phyloP scores from a whole-genome alignment of 2,797 vertebrate genomes.

The Ciconia nigra region DNA sequence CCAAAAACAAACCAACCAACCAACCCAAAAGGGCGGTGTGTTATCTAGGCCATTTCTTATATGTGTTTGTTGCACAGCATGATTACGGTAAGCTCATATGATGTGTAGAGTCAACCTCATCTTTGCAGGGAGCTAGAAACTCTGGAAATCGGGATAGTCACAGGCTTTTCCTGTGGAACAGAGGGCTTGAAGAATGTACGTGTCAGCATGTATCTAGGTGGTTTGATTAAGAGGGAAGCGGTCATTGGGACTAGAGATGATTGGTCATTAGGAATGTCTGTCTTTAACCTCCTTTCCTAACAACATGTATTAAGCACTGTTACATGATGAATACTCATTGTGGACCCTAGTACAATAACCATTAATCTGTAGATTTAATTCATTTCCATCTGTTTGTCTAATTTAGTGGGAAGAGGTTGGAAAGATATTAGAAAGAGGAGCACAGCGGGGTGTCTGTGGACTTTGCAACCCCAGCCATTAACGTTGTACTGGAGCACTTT shows the following conservation, averaged over 20 bases:
- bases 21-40: background rate
- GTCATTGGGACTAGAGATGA: background rate
- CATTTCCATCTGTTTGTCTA: background rate
- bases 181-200: background rate
- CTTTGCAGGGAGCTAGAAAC: background rate
- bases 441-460: background rate
- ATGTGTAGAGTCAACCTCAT: background rate
- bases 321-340: background rate
- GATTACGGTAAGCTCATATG: background rate
- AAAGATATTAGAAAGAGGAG: background rate
- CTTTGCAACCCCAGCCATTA: background rate
- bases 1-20: background rate
- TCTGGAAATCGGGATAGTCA: background rate
- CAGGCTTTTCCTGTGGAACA: background rate
- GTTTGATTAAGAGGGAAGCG: background rate
- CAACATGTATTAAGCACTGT: background rate
- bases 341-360: background rate
- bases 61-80: background rate
- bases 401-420: background rate
- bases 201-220: background rate
- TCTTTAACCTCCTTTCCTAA: background rate
- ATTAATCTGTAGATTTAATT: background rate
- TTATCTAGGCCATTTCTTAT: background rate
- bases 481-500: background rate
- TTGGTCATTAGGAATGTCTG: background rate